phyloP scores from a whole-genome alignment of 2,797 vertebrate species.

The Sebastes flavidus region DNA sequence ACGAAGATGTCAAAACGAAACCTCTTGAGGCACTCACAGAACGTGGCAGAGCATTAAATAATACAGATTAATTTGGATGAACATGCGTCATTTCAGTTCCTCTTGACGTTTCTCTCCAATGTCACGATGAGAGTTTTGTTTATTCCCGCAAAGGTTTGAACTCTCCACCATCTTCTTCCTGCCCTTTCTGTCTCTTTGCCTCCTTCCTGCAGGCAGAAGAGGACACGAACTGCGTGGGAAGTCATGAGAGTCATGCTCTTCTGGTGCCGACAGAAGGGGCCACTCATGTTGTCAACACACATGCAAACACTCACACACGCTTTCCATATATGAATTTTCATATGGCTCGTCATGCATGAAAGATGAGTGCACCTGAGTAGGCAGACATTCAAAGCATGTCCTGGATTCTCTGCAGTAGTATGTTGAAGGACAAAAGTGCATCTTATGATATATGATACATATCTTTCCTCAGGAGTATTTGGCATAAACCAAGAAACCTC shows the following conservation, averaged over 20 bases:
- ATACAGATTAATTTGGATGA: background rate
- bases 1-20: background rate
- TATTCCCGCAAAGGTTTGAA: constrained; percentile 4
- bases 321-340: constrained; percentile 29
- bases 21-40: background rate
- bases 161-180: background rate
- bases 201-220: constrained; percentile 1
- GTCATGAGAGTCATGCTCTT: constrained; percentile 17
- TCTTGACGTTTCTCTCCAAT: background rate
- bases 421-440: background rate
- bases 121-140: background rate
- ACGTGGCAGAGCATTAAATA: constrained; percentile 7
- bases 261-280: background rate
- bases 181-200: background rate
- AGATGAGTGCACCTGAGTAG: constrained; percentile 38
- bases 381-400: background rate
- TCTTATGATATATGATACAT: background rate
- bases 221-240: constrained; percentile 11
- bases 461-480: background rate
- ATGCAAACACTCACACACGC: background rate
- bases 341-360: constrained; percentile 28
- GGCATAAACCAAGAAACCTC: background rate
- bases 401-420: background rate
- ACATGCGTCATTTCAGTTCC: background rate
- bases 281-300: background rate